Evolutionary conservation across 2,113 vertebrate species (phyloP), one percentile per base, ranked within the genome.

Genomic region (Martes martes): DNA sequence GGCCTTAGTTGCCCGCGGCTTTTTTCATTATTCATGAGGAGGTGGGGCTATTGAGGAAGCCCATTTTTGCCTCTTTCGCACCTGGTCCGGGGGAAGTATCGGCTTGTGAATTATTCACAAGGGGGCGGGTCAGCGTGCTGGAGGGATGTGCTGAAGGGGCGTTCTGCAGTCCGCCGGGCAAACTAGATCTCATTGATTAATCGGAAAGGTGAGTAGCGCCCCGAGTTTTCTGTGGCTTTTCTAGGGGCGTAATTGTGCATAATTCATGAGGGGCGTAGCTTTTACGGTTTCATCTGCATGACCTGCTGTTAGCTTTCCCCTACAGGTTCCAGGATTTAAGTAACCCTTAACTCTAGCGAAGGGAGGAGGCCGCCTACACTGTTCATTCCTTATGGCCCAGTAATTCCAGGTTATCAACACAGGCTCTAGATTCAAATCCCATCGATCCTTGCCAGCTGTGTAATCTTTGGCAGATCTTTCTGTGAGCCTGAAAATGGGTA

Each of bases 91-190:
- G n/a, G 33, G 23, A 84, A 92, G 67, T 82, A 76, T 78, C 39
- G 9, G 76, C n/a, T 92, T 86, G 86, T 95, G 92, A 98, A 95
- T 97, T 97, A 89, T 79, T 93, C 96, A 95, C 39, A 23, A 95
- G 63, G 94, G 89, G 89, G 89, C 39, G 92, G 87, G 55, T 74
- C 94, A 91, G 59, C 55, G 67, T 95, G 59, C 95, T 7, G 59
- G 94, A 88, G 59, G 65, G 96, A 82, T 28, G 16, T 80, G 61
- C 78, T 84, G 82, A 91, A 74, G 21, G 74, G 89, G 85, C 63
- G 52, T 93, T 95, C 52, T n/a, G 33, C 92, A 45, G 45, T 80
- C 76, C 67, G 63, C 52, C 39, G 6, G 6, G 61, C 55, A 89
- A 95, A 88, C 39, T 92, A 94, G 74, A 93, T 47, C 89, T 73